Percentiles rank a stretch among this genome's conserved stretches.
These are phyloP conservation scores for Champsocephalus esox DNA, from an alignment of 2,797 vertebrate species.

Conservation along the genomic window DNA sequence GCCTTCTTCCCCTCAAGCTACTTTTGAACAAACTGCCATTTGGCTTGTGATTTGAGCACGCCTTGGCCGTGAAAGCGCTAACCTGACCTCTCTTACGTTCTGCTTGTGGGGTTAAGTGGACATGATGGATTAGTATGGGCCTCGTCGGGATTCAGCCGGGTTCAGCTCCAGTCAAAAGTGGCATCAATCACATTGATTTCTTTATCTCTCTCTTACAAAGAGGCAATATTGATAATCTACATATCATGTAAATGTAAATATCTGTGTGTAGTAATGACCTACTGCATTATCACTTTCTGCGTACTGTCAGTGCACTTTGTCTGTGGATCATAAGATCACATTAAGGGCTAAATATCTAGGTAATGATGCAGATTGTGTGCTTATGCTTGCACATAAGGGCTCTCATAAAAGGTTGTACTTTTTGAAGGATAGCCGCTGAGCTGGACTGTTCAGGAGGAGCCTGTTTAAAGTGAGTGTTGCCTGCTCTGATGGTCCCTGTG, in stretches of 20 bases:
- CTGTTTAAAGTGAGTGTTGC: slow-evolving; percentile 82
- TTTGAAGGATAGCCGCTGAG: slow-evolving; percentile 62
- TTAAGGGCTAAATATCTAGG: slow-evolving; percentile 31
- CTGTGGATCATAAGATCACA: slow-evolving; percentile 9
- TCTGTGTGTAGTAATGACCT: slow-evolving; percentile 1
- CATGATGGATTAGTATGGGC: slow-evolving; percentile 79
- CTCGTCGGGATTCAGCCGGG: slow-evolving; percentile 67
- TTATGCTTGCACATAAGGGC: slow-evolving; percentile 24
- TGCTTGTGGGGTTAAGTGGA: slow-evolving; percentile 80
- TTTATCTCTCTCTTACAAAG: slow-evolving; percentile 34
- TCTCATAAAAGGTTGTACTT: slow-evolving; percentile 37
- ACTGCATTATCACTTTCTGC: slow-evolving; percentile 5
- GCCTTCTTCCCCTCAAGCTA: slow-evolving; percentile 77
- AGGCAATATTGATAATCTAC: slow-evolving; percentile 34
- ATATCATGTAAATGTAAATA: slow-evolving; percentile 10
- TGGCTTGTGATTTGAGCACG: slow-evolving; percentile 62
- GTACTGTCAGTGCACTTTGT: slow-evolving; percentile 4
- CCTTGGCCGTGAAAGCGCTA: slow-evolving; percentile 65
- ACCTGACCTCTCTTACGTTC: slow-evolving; percentile 76
- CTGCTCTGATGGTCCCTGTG: slow-evolving; percentile 85
- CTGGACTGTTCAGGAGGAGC: slow-evolving; percentile 74
- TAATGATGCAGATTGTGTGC: slow-evolving; percentile 34
- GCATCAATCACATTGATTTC: slow-evolving; percentile 52
- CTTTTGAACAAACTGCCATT: slow-evolving; percentile 78
- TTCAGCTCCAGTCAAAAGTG: slow-evolving; percentile 59